A percentile compares a stretch with the other conserved stretches of the same genome.
phyloP scores from a whole-genome alignment of 2,888 invertebrate genomes.

The Perdita meconis region DNA sequence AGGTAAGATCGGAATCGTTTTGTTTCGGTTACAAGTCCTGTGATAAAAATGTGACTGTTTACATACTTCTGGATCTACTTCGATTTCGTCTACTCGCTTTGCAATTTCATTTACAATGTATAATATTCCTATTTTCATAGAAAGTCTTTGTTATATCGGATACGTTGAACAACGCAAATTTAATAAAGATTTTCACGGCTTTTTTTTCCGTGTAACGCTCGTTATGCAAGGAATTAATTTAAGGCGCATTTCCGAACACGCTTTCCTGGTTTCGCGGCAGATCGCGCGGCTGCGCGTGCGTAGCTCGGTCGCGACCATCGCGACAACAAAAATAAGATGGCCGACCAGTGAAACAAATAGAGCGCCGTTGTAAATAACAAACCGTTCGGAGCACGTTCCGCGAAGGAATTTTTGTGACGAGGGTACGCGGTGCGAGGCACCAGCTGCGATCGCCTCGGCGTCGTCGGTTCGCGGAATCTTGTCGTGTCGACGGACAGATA shows the following conservation, averaged over 20 bases:
- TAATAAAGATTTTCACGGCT: no score
- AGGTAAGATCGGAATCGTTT: no score
- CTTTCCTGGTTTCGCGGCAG: conserved; percentile 50
- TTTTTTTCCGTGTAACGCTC: no score
- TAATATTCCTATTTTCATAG: no score
- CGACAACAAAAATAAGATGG: conserved; percentile 80
- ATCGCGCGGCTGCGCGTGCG: conserved; percentile 56
- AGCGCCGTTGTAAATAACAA: conserved; percentile 79
- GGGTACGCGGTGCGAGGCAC: conserved; percentile 15
- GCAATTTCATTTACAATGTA: no score
- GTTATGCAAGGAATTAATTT: no score
- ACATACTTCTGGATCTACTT: no score
- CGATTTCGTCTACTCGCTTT: no score
- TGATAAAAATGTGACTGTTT: no score
- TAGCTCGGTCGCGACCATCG: conserved; percentile 72
- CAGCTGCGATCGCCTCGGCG: conserved; percentile 35
- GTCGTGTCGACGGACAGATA: not conserved
- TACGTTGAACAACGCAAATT: no score
- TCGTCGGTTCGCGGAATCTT: conserved; percentile 1
- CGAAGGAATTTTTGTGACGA: conserved; percentile 2
- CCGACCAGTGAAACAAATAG: conserved; percentile 78
- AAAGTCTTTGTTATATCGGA: no score
- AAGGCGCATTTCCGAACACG: conserved; percentile 39
- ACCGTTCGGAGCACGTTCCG: conserved; percentile 63
- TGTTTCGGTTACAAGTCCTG: no score